Base-by-base conservation (phyloP, 2,113 vertebrate species). In the Sturnira hondurensis region DNA sequence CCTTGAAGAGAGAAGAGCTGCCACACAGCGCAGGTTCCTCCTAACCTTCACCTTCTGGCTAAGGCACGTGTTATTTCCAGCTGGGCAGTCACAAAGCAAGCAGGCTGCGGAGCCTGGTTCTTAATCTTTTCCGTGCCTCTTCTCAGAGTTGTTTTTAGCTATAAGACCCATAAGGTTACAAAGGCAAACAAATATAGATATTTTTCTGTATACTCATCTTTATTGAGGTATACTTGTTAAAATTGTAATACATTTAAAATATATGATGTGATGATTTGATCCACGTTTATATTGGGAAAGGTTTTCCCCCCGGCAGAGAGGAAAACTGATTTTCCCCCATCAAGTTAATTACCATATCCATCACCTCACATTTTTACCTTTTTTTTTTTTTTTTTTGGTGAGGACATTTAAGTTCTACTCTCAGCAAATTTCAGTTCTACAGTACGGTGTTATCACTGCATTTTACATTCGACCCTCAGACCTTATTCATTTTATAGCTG, bases 81-180 rank as follows among this genome's bases (percentile, higher is more conserved):
- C 33, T 20, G 2, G 65, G 43, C 4, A 26, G n/a, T 38, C 77
- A 13, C 41, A 15, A 41, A 33, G 19, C 2, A 19, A 20, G 33
- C 6, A 22, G 36, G 19, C 24, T 52, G 65, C n/a, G 4, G 70
- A 82, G 22, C 33, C 31, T 13, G 31, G 13, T 54, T n/a, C 41
- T 89, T 24, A 4, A 15, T 80, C 82, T 76, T 76, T 43, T 86
- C 24, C 8, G 2, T 3, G 11, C n/a, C 41, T 33, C 38, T 80
- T 56, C 63, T 84, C 77, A 78, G n/a, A 81, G 63, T 41, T 52
- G 65, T 65, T 87, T 88, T 38, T 76, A 33, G 43, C 15, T 52
- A 58, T 45, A 47, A 67, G 61, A 47, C 74, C 52, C 71, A 81
- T 1, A 58, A 77, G 36, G 26, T 74, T 76, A 45, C 10, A 52